Percentiles rank a stretch among this genome's conserved stretches.
Conservation (phyloP, 1,140 invertebrate genomes). For the Phymorhynchus buccinoides region DNA sequence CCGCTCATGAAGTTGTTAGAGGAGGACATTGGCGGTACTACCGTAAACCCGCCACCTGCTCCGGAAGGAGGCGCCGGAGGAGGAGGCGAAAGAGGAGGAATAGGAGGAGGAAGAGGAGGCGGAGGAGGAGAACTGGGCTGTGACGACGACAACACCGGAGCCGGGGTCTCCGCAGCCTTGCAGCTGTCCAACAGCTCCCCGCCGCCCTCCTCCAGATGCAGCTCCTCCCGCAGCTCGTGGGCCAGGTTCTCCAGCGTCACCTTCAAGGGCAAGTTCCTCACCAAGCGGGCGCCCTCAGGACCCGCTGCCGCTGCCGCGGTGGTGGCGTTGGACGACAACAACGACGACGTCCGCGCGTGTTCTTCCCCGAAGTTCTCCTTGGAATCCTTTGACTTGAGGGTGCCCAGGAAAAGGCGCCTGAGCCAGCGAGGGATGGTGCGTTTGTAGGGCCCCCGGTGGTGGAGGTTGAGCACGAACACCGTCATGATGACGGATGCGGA, state of each 20-base stretch:
- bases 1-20: no score
- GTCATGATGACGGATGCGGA: slow-evolving; percentile 73
- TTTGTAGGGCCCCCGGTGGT: slow-evolving; percentile 66
- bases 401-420: slow-evolving; percentile 57
- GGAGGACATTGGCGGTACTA: no score
- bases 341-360: slow-evolving; percentile 32
- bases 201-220: slow-evolving; percentile 54
- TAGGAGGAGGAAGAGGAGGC: background rate
- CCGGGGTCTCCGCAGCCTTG: no score
- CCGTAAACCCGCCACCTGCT: no score
- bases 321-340: background rate
- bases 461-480: slow-evolving; percentile 71
- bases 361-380: slow-evolving; percentile 31
- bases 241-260: slow-evolving; percentile 67
- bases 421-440: slow-evolving; percentile 64
- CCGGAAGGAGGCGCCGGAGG: background rate
- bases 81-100: background rate
- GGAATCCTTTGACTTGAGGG: slow-evolving; percentile 28
- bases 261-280: slow-evolving; percentile 61
- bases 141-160: no score
- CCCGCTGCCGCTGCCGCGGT: no score
- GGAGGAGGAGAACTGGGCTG: background rate
- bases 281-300: slow-evolving; percentile 45
- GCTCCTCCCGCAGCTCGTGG: slow-evolving; percentile 65
- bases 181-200: no score